Conservation (phyloP, 2,888 invertebrate genomes). For the Hydrotaea cyrtoneurina region DNA sequence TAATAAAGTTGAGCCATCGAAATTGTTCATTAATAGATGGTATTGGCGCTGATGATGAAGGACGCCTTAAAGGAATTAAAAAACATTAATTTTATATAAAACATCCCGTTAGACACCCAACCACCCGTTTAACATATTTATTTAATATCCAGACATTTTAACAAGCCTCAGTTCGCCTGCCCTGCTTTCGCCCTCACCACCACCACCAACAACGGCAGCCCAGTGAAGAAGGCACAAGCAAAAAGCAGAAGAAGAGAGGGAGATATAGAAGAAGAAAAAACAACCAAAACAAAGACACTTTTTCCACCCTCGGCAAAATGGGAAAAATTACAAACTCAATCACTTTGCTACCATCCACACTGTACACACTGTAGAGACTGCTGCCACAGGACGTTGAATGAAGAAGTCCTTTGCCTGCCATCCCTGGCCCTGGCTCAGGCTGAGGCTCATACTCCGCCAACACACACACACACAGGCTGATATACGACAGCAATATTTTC, state of each 20-base stretch:
- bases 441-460: neutral
- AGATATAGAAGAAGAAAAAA: no score
- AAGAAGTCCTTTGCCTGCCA: conserved; percentile 26
- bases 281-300: conserved; percentile 40
- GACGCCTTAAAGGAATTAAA: conserved; percentile 8
- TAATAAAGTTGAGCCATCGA: neutral
- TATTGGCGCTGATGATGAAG: neutral
- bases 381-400: neutral
- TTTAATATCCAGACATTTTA: conserved; percentile 55
- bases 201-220: neutral
- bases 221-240: neutral
- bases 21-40: conserved; percentile 13
- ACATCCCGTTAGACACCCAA: conserved; percentile 26
- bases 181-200: neutral
- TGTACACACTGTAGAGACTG: conserved; percentile 14
- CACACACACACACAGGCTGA: neutral
- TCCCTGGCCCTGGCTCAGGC: neutral
- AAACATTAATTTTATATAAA: conserved; percentile 34
- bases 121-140: conserved; percentile 50
- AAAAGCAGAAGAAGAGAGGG: no score
- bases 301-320: conserved; percentile 16
- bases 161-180: conserved; percentile 42
- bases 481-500: conserved; percentile 36
- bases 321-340: conserved; percentile 45
- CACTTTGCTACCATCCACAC: conserved; percentile 45